Base-by-base conservation (phyloP, 2,797 vertebrate genomes). In the Gallinago nigripennis region DNA sequence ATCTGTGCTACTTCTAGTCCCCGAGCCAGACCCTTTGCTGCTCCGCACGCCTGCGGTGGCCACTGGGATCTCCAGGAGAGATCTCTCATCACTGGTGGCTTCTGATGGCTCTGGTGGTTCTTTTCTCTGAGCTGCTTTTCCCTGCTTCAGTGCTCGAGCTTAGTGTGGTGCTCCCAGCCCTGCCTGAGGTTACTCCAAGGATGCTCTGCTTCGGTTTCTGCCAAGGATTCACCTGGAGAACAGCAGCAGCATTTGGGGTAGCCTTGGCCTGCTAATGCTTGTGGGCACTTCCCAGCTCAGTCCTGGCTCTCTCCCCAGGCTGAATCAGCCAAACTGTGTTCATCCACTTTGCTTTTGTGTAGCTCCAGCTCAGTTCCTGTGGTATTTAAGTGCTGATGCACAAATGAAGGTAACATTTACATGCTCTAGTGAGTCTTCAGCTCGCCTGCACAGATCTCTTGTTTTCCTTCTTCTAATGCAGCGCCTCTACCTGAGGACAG, bases 361-460 rank as follows among this genome's bases (percentile, higher is more conserved):
- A 66, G 68, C 35, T 82, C 25, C 70, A 87, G 60, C 76, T 71
- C 64, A 41, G 77, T 51, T 85, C 73, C 79, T 4, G 8, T 85
- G 64, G 35, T 71, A 77, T 95, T 94, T 94, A 65, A 94, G 69
- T 95, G 75, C 86, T 87, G 91, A 88, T 84, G 70, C 90, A 78
- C 81, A 82, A 85, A 88, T 90, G 80, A 94, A 85, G 88, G 65
- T 92, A 95, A 85, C 83, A 85, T 89, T 95, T 86, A 45, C 72
- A 88, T 4, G 85, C 80, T 92, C 70, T 31, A 89, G 50, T 64
- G 90, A 86, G 39, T 48, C 82, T 90, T 93, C 78, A 83, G 88
- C 88, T 93, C 0, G 9, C 51, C 88, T 95, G 93, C 86, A 89
- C 94, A 89, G 51, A 87, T 94, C 50, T 81, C 45, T 78, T 81